A percentile compares a stretch with the other conserved stretches of the same genome.
These are phyloP conservation scores for Chaunax sp. DNA, from an alignment of 2,797 vertebrate species.

Conservation along the genomic window DNA sequence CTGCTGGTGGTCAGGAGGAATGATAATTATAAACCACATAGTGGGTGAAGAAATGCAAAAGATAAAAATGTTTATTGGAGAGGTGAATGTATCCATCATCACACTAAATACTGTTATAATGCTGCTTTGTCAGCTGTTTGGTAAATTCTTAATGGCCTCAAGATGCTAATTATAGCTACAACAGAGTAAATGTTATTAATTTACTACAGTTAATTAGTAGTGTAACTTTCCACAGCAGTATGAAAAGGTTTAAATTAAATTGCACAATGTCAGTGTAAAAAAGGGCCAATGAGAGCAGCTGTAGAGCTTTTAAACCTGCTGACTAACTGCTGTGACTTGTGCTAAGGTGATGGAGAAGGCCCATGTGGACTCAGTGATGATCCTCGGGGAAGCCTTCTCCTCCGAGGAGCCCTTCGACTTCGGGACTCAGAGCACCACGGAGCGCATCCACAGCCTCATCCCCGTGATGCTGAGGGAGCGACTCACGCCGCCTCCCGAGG, in stretches of 20 bases:
- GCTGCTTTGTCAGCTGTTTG: too few species aligned
- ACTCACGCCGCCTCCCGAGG: slow-evolving; percentile 92
- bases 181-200: not conserved
- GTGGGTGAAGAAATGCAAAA: too few species aligned
- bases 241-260: too few species aligned
- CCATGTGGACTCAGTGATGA: slow-evolving; percentile 95
- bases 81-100: too few species aligned
- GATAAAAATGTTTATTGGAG: too few species aligned
- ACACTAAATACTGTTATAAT: too few species aligned
- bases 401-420: slow-evolving; percentile 90
- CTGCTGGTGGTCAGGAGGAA: slow-evolving; percentile 8
- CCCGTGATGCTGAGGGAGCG: slow-evolving; percentile 95
- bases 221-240: too few species aligned
- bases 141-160: not conserved
- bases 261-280: too few species aligned
- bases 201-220: too few species aligned
- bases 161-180: not conserved
- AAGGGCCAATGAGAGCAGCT: too few species aligned
- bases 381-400: slow-evolving; percentile 95
- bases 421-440: slow-evolving; percentile 91
- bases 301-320: not conserved
- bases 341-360: slow-evolving; percentile 91
- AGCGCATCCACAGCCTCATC: slow-evolving; percentile 93
- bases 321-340: not conserved
- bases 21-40: not conserved